These are phyloP conservation scores for Mythimna lalbum DNA, from an alignment of 2,888 invertebrate species.

Conservation along the genomic window DNA sequence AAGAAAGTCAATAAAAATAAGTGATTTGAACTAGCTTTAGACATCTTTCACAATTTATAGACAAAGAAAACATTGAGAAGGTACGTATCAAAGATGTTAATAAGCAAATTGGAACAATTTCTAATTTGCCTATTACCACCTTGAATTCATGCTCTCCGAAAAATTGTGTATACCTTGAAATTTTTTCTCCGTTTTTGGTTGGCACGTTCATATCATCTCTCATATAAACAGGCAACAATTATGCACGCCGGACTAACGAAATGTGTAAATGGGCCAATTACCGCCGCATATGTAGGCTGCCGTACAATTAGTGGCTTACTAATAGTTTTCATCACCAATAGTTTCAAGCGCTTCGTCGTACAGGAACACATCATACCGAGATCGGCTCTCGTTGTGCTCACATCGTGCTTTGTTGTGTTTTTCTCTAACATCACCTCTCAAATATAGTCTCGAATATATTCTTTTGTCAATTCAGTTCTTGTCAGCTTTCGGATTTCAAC, in stretches of 20 bases:
- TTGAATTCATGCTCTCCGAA: conserved; percentile 56
- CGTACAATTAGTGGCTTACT: conserved; percentile 88
- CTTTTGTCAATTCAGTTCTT: conserved; percentile 18
- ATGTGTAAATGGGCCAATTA: conserved; percentile 91
- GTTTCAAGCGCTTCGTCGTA: conserved; percentile 79
- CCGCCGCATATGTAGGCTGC: conserved; percentile 89
- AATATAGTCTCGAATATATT: conserved; percentile 16
- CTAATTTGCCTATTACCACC: conserved; percentile 75
- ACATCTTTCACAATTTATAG: conserved; percentile 13
- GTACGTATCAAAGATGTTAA: conserved; percentile 9
- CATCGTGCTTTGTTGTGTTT: conserved; percentile 70
- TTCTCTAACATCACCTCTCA: conserved; percentile 28
- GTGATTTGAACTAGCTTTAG: background rate
- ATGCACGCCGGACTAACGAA: conserved; percentile 88
- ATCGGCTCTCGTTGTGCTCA: conserved; percentile 81
- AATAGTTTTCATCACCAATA: conserved; percentile 90
- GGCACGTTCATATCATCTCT: conserved; percentile 82
- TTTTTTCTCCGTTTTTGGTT: conserved; percentile 77
- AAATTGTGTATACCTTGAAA: conserved; percentile 71
- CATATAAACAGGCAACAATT: conserved; percentile 87
- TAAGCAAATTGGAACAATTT: conserved; percentile 35
- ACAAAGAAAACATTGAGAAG: conserved; percentile 1
- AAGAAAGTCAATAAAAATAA: conserved; percentile 3
- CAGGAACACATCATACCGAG: conserved; percentile 82
- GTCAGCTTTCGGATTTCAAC: conserved; percentile 27